These are phyloP conservation scores for Paragorgia papillata DNA, from an alignment of 92 coral and sea anemone species.

Conservation along the genomic window DNA sequence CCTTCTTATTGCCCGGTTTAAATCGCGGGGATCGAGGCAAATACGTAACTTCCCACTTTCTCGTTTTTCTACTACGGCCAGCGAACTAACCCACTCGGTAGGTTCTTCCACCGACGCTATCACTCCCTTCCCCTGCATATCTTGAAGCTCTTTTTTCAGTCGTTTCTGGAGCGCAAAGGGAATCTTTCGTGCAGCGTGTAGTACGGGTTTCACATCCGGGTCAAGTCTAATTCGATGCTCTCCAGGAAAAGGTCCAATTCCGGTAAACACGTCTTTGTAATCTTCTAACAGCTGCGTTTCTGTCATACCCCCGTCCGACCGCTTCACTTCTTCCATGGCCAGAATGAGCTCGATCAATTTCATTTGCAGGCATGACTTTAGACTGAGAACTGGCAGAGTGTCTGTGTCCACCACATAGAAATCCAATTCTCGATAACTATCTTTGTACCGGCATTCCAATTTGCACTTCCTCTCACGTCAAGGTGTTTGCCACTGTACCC, in stretches of 20 bases:
- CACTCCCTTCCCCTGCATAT: slow-evolving; percentile 3
- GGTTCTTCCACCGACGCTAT: neutral
- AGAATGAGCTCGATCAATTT: slow-evolving; percentile 9
- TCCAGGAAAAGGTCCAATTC: slow-evolving; percentile 6
- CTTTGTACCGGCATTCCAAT: slow-evolving; percentile 13
- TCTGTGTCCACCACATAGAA: slow-evolving; percentile 23
- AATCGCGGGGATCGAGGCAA: slow-evolving; percentile 10
- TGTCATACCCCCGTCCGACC: neutral
- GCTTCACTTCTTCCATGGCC: neutral
- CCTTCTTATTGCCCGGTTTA: slow-evolving; percentile 2
- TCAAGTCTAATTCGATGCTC: slow-evolving; percentile 2
- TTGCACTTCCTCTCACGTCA: slow-evolving; percentile 18
- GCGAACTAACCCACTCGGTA: slow-evolving; percentile 22
- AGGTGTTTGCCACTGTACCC: slow-evolving; percentile 11
- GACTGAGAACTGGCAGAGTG: slow-evolving; percentile 13
- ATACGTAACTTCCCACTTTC: neutral
- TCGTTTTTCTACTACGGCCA: slow-evolving; percentile 10
- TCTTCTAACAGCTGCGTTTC: neutral
- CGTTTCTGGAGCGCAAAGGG: slow-evolving; percentile 7
- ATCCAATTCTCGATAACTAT: slow-evolving; percentile 1
- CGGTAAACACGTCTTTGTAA: slow-evolving; percentile 21
- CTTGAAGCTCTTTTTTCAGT: slow-evolving; percentile 8
- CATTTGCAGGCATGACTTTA: slow-evolving; percentile 8
- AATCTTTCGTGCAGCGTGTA: slow-evolving; percentile 16
- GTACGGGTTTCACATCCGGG: neutral